Evolutionary conservation across 2,113 vertebrate species (phyloP), one percentile per base, ranked within the genome.

Genomic region (Microcebus griseorufus): DNA sequence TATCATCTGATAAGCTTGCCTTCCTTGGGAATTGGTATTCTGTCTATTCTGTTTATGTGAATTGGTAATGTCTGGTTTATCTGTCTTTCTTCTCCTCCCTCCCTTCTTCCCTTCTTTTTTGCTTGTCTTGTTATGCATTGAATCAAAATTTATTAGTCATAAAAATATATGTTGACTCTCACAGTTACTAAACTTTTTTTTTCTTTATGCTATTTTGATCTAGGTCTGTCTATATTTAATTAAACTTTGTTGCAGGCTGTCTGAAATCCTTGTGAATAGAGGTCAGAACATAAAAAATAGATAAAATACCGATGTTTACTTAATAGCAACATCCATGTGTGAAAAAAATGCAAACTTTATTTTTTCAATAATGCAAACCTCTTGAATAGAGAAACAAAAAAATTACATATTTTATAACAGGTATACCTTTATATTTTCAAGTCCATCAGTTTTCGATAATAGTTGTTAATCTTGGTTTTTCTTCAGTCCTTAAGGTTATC

Each of bases 401-500:
- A 58, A 29, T 65, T 39, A 42, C 13, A 5, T 73, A 53, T 95
- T 96, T 95, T 83, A 81, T 4, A 55, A 8, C 73, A 55, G 51
- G 34, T 69, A 4, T 45, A n/a, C 29, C 20, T 58, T 58, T 62
- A n/a, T 48, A 42, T 76, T 95, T 93, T 93, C n/a, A 88, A 64
- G 34, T 45, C 7, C 72, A 78, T 93, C 23, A 48, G 5, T 93
- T 90, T 85, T 22, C 45, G 48, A 55, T 62, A 37, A 42, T 32
- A 64, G 67, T 95, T 93, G 76, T 88, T 93, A 39, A 67, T 82
- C 37, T 94, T 72, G 58, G 0, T 85, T 93, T 96, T 93, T 93
- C 58, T 85, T 79, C 65, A 65, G 29, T 92, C 18, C 17, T 94
- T 87, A 87, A 97, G 94, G 90, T 95, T 96, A 37, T 86, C 37